Base-by-base conservation (phyloP, 1,140 invertebrate genomes). In the Nymphalis io region DNA sequence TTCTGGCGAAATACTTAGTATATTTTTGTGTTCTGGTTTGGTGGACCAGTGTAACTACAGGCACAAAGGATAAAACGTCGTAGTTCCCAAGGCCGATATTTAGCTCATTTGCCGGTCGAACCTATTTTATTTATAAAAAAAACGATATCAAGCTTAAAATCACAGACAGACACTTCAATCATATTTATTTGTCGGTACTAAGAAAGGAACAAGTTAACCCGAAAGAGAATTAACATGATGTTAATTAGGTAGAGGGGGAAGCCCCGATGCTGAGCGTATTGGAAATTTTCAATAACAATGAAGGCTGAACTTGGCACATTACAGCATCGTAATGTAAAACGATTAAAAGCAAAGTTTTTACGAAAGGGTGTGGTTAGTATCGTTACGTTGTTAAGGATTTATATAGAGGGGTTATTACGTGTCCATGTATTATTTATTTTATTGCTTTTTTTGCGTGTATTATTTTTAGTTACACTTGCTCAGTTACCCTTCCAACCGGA, bases 341-440 rank as follows among this genome's bases (percentile, higher is more conserved):
- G 85, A 91, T 91, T 91, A 89, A 88, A 84, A 83, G 75, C 68
- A 85, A 91, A 91, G 82, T 91, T 91, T 91, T 90, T 91, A 81
- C 75, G 75, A 89, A 90, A 83, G 87, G 89, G 85, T 81, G 83
- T 87, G 79, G 78, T 72, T 53, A 13, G 66, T 64, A 71, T 60
- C 60, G 68, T 68, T 39, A 42, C 46, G 58, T 75, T 72, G 46
- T 46, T 48, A 21, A 21, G 57, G 57, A 81, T 53, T 67, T 71
- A 23, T 72, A 82, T 73, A 78, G 85, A 89, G 86, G 11, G 83
- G 84, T 38, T 82, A 73, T 59, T 59, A 18, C 16, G 57, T 2
- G 16, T 8, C 27, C 6, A 42, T n/a, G 3, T 15, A 4, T 39
- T 4, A 39, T 39, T 5, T n/a, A n/a, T n/a, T n/a, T n/a, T n/a